Conservation (phyloP, 2,888 invertebrate genomes). For the Drosophila eohydei region DNA sequence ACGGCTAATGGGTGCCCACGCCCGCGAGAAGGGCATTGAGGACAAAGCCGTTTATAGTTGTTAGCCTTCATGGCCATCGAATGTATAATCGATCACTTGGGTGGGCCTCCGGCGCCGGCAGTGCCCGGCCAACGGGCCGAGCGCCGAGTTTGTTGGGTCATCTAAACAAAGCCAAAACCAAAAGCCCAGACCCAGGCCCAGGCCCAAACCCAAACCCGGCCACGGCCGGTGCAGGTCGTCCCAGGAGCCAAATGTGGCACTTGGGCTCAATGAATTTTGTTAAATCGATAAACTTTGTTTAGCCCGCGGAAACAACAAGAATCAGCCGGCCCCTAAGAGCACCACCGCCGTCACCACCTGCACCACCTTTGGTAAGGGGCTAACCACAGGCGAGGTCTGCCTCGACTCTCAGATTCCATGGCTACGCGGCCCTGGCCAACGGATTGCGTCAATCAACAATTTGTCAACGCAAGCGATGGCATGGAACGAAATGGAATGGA, state of each 20-base stretch:
- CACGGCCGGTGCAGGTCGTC: constrained; percentile 35
- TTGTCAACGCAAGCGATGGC: constrained; percentile 66
- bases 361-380: constrained; percentile 28
- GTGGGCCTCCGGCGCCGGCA: constrained; percentile 50
- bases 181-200: constrained; percentile 3
- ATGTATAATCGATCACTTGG: constrained; percentile 78
- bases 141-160: constrained; percentile 75
- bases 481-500: constrained; percentile 13
- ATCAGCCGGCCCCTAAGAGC: constrained; percentile 67
- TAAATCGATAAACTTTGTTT: constrained; percentile 81
- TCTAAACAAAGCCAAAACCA: constrained; percentile 75
- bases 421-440: constrained; percentile 66
- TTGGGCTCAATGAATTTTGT: constrained; percentile 74
- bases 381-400: constrained; percentile 43
- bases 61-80: constrained; percentile 80
- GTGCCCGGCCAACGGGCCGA: constrained; percentile 70
- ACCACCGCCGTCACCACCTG: constrained; percentile 22
- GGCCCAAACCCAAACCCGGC: constrained; percentile 10
- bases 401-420: constrained; percentile 59
- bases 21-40: constrained; percentile 48
- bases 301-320: constrained; percentile 78
- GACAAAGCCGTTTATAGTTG: constrained; percentile 47
- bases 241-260: constrained; percentile 74
- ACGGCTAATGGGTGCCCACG: constrained; percentile 27
- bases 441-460: constrained; percentile 81